Base-by-base conservation (phyloP, 2,113 vertebrate genomes). In the Aldabrachelys gigantea region DNA sequence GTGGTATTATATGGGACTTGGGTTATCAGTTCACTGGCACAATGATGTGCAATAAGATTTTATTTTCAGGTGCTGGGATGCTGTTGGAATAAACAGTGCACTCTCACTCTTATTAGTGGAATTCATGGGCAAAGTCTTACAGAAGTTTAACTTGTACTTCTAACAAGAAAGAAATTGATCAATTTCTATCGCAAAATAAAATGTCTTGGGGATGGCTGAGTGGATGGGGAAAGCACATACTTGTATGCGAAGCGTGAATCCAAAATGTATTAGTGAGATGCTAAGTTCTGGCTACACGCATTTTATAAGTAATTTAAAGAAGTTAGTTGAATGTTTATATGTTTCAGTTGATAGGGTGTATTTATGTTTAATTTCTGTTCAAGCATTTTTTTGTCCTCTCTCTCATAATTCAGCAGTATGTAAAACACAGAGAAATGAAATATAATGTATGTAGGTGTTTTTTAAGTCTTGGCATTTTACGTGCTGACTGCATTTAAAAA, bases 21-120 rank as follows among this genome's bases (percentile, higher is more conserved):
- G 19, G 19, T 81, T 62, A 44, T 2, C 35, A 82, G 0, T 78
- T 85, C 38, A 69, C 78, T 85, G 9, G 89, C 35, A 29, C 11
- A 52, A 0, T 2, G 1, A 22, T 86, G 6, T 80, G 6, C 3
- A 5, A 2, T 84, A 10, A 38, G 17, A 50, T 35, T 72, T n/a
- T 53, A 53, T 10, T n/a, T 59, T 89, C 10, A 79, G 1, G 1
- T 50, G 80, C 84, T 54, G 22, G 10, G 38, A 2, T 92, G 52
- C 21, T 79, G 2, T 65, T 91, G 19, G 35, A 81, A 78, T 57
- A 91, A 84, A 57, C 50, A 2, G 16, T 54, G 44, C 79, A 65
- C 6, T 80, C 38, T 81, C 8, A n/a, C 80, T 95, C 95, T 22
- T 92, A 78, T 53, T 89, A 57, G 8, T 65, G 82, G 5, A 75